Conservation (phyloP, 2,113 vertebrate species). For the Leuciscus idus region DNA sequence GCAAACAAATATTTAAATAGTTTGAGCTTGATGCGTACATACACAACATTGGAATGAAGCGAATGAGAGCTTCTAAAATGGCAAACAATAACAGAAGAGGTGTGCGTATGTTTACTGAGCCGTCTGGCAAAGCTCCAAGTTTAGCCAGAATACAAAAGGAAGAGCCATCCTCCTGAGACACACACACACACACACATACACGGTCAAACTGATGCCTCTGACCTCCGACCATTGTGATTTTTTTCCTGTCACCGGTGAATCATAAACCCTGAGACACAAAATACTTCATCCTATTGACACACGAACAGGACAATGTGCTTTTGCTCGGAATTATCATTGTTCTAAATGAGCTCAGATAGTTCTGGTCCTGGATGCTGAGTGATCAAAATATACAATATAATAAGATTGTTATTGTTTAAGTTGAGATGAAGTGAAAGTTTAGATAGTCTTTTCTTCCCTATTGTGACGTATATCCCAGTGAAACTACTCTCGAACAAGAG, state of each 20-base stretch:
- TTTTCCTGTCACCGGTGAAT: slow-evolving; percentile 25
- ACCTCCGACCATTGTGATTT: slow-evolving; percentile 37
- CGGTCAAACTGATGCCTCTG: slow-evolving; percentile 23
- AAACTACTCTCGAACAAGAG: no score
- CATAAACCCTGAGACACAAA: slow-evolving; percentile 3
- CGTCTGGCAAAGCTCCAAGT: neutral
- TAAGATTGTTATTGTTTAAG: neutral
- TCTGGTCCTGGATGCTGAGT: neutral
- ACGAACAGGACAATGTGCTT: neutral
- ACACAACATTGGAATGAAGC: neutral
- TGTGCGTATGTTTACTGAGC: slow-evolving; percentile 10
- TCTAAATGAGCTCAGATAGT: neutral
- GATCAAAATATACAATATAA: neutral
- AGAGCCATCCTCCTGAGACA: neutral
- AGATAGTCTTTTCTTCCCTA: no score
- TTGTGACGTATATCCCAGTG: no score
- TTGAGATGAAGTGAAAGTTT: no score
- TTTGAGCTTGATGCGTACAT: neutral
- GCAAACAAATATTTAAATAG: no score
- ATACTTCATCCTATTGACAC: neutral
- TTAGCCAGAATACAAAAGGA: slow-evolving; percentile 12
- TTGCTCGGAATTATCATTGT: neutral
- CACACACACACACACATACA: neutral
- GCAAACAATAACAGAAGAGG: slow-evolving; percentile 34
- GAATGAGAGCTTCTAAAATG: neutral